Percentiles rank a stretch among this genome's conserved stretches.
These are phyloP conservation scores for Axinella damicornis DNA, from an alignment of 37 sponge, comb jelly and placozoan genomes.

Conservation along the genomic window DNA sequence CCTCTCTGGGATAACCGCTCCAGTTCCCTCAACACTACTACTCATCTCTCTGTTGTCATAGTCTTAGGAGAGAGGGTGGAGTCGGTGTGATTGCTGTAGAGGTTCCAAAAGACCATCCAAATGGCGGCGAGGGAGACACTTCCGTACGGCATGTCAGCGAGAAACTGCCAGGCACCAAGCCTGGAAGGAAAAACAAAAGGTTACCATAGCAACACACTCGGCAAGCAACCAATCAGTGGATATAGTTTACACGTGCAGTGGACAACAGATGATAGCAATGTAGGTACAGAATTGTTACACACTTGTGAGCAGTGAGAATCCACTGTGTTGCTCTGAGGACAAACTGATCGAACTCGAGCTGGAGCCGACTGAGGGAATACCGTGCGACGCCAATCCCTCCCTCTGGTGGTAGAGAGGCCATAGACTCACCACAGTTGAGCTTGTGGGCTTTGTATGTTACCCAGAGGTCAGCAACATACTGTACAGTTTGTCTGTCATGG, in stretches of 20 bases:
- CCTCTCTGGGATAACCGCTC: neutral
- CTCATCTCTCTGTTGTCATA: neutral
- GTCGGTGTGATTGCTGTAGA: slow-evolving; percentile 69
- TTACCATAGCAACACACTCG: no score
- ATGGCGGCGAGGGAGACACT: slow-evolving; percentile 74
- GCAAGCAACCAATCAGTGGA: no score
- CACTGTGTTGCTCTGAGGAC: slow-evolving; percentile 84
- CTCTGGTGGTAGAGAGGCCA: slow-evolving; percentile 27
- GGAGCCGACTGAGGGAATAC: slow-evolving; percentile 83
- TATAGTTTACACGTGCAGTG: no score
- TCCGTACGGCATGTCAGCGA: slow-evolving; percentile 95
- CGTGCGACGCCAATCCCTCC: slow-evolving; percentile 2
- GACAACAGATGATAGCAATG: no score
- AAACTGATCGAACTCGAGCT: slow-evolving; percentile 91
- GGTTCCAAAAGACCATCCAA: slow-evolving; percentile 89
- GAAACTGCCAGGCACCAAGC: slow-evolving; percentile 97
- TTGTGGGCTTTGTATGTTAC: slow-evolving; percentile 53
- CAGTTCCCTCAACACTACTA: neutral
- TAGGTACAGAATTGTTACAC: no score
- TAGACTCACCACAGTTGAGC: slow-evolving; percentile 27
- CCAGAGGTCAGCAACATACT: slow-evolving; percentile 94
- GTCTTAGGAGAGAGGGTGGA: slow-evolving; percentile 7
- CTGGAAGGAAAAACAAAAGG: slow-evolving; percentile 26
- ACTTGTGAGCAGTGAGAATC: slow-evolving; percentile 91
- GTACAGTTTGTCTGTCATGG: slow-evolving; percentile 72